A percentile compares a stretch with the other conserved stretches of the same genome.
Evolutionary conservation across 1,140 invertebrate species (phyloP).

Genomic region (Phymorhynchus buccinoides): DNA sequence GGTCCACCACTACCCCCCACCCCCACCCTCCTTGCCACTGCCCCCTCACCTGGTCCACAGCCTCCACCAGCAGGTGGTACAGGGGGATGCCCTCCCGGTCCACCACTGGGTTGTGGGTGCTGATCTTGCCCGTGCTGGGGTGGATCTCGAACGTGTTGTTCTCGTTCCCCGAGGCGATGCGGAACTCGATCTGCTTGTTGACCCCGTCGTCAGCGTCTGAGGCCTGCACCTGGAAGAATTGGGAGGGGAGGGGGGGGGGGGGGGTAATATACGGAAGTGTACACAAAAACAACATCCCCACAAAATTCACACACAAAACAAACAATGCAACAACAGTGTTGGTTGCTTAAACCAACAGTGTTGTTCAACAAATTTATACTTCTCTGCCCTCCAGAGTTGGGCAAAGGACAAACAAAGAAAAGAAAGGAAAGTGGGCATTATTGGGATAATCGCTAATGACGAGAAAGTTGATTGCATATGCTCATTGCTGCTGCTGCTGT

Average conservation of each 20-base stretch:
- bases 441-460: too few relatives aligned
- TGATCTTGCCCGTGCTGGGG: slow-evolving; percentile 86
- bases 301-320: not conserved
- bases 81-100: slow-evolving; percentile 90
- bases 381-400: too few relatives aligned
- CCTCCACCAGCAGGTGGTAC: slow-evolving; percentile 89
- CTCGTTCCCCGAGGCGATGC: slow-evolving; percentile 78
- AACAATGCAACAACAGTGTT: not conserved
- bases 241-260: too few relatives aligned
- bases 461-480: too few relatives aligned
- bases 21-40: too few relatives aligned
- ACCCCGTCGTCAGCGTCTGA: slow-evolving; percentile 83
- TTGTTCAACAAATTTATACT: too few relatives aligned
- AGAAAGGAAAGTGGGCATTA: too few relatives aligned
- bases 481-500: too few relatives aligned
- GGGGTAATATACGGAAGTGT: too few relatives aligned
- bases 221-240: slow-evolving; percentile 45
- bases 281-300: not conserved
- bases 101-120: slow-evolving; percentile 82
- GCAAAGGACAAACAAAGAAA: too few relatives aligned
- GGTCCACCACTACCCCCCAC: too few relatives aligned
- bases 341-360: too few relatives aligned
- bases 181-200: slow-evolving; percentile 87
- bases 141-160: slow-evolving; percentile 83
- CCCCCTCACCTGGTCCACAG: slow-evolving; percentile 86